Base-by-base conservation (phyloP, 2,113 vertebrate genomes). In the Anarhynchus alexandrinus region DNA sequence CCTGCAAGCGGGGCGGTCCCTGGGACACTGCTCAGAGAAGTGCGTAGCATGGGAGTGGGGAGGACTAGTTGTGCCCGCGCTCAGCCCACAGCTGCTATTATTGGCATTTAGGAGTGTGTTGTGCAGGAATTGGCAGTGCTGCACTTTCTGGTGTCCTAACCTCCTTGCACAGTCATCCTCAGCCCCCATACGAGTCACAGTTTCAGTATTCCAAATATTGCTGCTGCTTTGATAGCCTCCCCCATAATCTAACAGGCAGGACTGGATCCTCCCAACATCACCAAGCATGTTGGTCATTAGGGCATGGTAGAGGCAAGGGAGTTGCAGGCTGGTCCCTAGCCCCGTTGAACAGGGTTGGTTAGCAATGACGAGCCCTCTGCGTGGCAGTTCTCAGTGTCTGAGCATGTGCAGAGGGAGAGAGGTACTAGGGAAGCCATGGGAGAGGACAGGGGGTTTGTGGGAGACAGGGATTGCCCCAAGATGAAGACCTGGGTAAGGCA, bases 391-490 rank as follows among this genome's bases (percentile, higher is more conserved):
- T 65, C 0, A 0, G 27, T 43, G 30, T 25, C 27, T 42, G 29
- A 38, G 11, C 22, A 8, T 0, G 1, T 83, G 27, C 51, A 70
- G 52, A 67, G n/a, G 18, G 36, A 58, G 4, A 15, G 10, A 62
- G 12, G 40, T 42, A 12, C 32, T 55, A 47, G 11, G 32, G 26
- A 64, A 66, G 19, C 43, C 38, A 13, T 29, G 19, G 23, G 27
- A 79, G 5, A 29, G 36, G 19, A 8, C 11, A 20, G 27, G 7
- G 8, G 3, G 3, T 16, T 45, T 70, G 15, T 66, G 45, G 55
- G 40, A 73, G 3, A 12, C 11, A 30, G 47, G 10, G 12, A 12
- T 51, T 0, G 0, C 34, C 29, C 8, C 34, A 36, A 2, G 12
- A 8, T 9, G 32, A 77, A 83, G 20, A 59, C 10, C n/a, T 77